These are phyloP conservation scores for Pegea sp. DNA, from an alignment of 23 tunicate species.

Conservation along the genomic window DNA sequence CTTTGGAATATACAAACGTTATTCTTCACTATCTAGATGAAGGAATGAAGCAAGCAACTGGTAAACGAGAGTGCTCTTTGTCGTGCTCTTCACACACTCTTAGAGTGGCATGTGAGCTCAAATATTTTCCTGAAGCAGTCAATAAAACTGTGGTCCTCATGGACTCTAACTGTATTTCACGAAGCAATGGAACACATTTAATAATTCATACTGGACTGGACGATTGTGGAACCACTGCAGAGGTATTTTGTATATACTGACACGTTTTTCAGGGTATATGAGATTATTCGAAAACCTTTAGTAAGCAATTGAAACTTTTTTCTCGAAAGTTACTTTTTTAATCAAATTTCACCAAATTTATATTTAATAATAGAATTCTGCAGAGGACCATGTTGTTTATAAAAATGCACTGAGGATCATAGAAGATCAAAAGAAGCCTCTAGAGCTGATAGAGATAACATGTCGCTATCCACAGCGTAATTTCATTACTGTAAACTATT, in stretches of 20 bases:
- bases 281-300: too few relatives aligned
- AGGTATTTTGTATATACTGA: too few relatives aligned
- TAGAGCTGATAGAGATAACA: slow-evolving; percentile 15
- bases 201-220: slow-evolving; percentile 21
- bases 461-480: slow-evolving; percentile 25
- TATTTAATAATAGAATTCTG: too few relatives aligned
- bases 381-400: not conserved
- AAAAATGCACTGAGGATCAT: too few relatives aligned
- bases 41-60: slow-evolving; percentile 19
- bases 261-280: too few relatives aligned
- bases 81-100: slow-evolving; percentile 12
- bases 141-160: slow-evolving; percentile 14
- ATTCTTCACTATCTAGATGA: slow-evolving; percentile 10
- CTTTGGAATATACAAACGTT: slow-evolving; percentile 1
- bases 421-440: too few relatives aligned
- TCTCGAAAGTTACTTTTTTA: too few relatives aligned
- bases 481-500: slow-evolving; percentile 4
- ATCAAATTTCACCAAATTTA: too few relatives aligned
- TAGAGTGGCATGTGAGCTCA: slow-evolving; percentile 18
- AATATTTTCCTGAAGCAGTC: slow-evolving; percentile 8
- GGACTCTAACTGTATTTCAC: slow-evolving; percentile 9
- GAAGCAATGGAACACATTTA: slow-evolving; percentile 20
- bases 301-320: too few relatives aligned
- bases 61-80: slow-evolving; percentile 10
- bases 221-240: slow-evolving; percentile 21